Conservation (phyloP, 2,797 vertebrate species). For the Miichthys miiuy region DNA sequence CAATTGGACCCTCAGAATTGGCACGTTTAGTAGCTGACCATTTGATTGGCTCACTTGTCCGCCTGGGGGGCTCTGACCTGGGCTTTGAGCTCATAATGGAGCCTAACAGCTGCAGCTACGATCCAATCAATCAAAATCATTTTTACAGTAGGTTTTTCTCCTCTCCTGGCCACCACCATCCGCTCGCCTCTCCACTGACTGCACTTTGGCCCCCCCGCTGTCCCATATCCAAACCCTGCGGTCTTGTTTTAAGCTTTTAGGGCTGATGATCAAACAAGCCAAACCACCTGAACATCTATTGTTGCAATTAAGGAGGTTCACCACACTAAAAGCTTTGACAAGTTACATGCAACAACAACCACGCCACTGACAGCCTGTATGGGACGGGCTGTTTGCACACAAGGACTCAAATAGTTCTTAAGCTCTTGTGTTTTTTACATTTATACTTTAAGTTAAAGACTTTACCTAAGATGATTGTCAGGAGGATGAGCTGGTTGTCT, state of each 20-base stretch:
- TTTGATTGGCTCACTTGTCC: slow-evolving; percentile 73
- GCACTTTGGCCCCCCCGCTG: slow-evolving; percentile 47
- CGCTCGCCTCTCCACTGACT: slow-evolving; percentile 37
- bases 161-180: slow-evolving; percentile 59
- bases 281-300: slow-evolving; percentile 78
- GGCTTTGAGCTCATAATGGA: slow-evolving; percentile 80
- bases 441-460: background rate
- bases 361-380: slow-evolving; percentile 24
- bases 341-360: slow-evolving; percentile 58
- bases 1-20: slow-evolving; percentile 66
- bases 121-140: slow-evolving; percentile 86
- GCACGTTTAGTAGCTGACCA: slow-evolving; percentile 55
- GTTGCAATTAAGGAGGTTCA: slow-evolving; percentile 73
- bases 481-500: slow-evolving; percentile 24
- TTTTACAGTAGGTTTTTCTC: slow-evolving; percentile 76
- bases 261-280: slow-evolving; percentile 68
- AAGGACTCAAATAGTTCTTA: background rate
- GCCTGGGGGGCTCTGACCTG: slow-evolving; percentile 72
- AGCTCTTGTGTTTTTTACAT: background rate
- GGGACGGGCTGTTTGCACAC: slow-evolving; percentile 8
- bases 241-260: slow-evolving; percentile 85
- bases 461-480: slow-evolving; percentile 58
- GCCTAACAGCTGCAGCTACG: slow-evolving; percentile 83
- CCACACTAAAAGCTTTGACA: slow-evolving; percentile 79
- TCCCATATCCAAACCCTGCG: slow-evolving; percentile 77